These are phyloP conservation scores for Notarius lentiginosus DNA, from an alignment of 2,113 vertebrate species.

Conservation along the genomic window DNA sequence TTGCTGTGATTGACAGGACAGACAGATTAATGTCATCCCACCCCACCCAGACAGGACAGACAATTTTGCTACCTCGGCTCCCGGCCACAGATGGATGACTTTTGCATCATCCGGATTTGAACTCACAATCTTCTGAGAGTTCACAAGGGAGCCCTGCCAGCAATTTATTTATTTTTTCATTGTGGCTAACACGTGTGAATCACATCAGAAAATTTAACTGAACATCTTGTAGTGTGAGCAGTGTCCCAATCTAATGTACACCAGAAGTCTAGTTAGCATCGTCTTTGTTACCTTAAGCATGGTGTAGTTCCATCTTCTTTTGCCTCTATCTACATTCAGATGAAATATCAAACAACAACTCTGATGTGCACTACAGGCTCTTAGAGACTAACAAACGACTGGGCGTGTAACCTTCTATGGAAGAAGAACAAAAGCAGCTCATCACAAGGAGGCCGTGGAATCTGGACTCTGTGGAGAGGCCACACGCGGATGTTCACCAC, in stretches of 20 bases:
- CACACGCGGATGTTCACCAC: slow-evolving; percentile 17
- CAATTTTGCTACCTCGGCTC: background rate
- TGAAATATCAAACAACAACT: background rate
- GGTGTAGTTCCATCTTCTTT: background rate
- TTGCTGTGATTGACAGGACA: background rate
- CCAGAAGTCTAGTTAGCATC: background rate
- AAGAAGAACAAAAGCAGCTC: slow-evolving; percentile 30
- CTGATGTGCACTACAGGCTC: background rate
- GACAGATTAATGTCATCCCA: background rate
- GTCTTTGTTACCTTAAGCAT: background rate
- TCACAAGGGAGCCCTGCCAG: background rate
- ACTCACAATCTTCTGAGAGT: background rate
- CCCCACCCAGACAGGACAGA: background rate
- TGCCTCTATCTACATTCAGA: background rate
- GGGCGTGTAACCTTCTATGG: background rate
- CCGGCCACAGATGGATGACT: background rate
- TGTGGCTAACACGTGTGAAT: background rate
- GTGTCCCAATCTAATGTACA: background rate
- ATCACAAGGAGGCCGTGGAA: slow-evolving; percentile 31
- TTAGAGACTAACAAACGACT: slow-evolving; percentile 3
- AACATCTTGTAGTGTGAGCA: background rate
- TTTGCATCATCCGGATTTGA: background rate
- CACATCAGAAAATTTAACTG: background rate
- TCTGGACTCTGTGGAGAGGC: background rate
- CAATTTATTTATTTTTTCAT: background rate